Evolutionary conservation across 2,888 invertebrate species (phyloP), one percentile per base, ranked within the genome.

Genomic region (Tiphia femorata): DNA sequence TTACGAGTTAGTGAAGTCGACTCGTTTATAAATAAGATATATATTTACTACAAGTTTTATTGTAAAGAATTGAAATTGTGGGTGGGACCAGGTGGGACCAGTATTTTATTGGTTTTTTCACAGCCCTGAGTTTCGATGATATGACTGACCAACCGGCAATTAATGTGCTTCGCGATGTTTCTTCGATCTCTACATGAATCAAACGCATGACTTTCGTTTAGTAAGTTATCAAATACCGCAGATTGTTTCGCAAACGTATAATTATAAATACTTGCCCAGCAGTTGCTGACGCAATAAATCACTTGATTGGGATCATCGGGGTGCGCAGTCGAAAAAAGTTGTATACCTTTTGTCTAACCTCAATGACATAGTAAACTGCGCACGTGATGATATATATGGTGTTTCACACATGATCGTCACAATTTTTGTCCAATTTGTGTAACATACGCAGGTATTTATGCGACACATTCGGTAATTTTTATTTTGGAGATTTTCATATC

Each of bases 311-410:
- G 12, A 37, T 7, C 5, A 40, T 19, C 20, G 10, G 6, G n/a
- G 17, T 23, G 19, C 8, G 2, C 8, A 8, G 10, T 25, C 16
- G 5, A 17, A 25, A n/a, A 25, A 7, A 21, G 17, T 16, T 43
- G 16, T 8, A 10, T 7, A 25, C 23, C 12, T 21, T 41, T 16
- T 43, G n/a, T n/a, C 29, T 64, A 65, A 65, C 61, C 64, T 57
- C 21, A 33, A 23, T 27, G 23, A 10, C 33, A 30, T 43, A 57
- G 20, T 38, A 8, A 47, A 29, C 27, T 58, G 37, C 25, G 17
- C 46, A 52, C 57, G 47, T 52, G 48, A 54, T 51, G 27, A 10
- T 43, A 27, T n/a, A n/a, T n/a, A n/a, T n/a, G n/a, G n/a, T n/a
- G n/a, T 43, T 27, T 8, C 27, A 16, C 8, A 17, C 27, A n/a